Conservation (phyloP, 2,888 invertebrate species). For the Emmelina monodactyla region DNA sequence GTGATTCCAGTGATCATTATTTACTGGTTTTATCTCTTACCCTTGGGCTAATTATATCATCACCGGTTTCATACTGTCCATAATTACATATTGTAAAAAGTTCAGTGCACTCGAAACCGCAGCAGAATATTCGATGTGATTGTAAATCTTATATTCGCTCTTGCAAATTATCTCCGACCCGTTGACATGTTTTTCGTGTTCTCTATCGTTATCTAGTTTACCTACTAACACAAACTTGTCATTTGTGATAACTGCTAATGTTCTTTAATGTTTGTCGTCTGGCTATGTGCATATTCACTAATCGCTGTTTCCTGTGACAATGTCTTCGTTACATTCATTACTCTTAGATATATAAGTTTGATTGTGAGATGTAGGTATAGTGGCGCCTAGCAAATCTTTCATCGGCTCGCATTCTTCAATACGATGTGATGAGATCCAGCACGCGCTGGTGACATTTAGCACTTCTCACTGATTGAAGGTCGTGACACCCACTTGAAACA, state of each 20-base stretch:
- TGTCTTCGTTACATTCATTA: too few relatives aligned
- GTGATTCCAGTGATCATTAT: neutral
- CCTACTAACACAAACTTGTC: constrained; percentile 42
- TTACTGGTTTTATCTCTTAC: too few relatives aligned
- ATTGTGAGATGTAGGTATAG: too few relatives aligned
- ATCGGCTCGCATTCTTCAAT: constrained; percentile 22
- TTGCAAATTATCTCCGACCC: constrained; percentile 24
- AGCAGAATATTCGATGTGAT: too few relatives aligned
- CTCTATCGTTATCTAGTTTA: constrained; percentile 38
- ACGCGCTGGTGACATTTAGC: constrained; percentile 29
- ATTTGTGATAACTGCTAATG: constrained; percentile 24
- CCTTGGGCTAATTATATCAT: too few relatives aligned
- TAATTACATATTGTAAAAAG: too few relatives aligned
- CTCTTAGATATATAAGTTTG: too few relatives aligned
- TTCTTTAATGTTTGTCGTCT: constrained; percentile 31
- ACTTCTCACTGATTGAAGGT: constrained; percentile 44
- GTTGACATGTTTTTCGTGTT: constrained; percentile 31
- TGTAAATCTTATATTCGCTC: too few relatives aligned
- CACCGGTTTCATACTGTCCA: too few relatives aligned
- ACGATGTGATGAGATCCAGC: constrained; percentile 27
- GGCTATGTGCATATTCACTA: too few relatives aligned
- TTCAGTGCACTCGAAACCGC: too few relatives aligned
- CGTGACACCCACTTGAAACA: constrained; percentile 38
- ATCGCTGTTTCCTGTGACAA: too few relatives aligned
- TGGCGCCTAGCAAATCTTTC: constrained; percentile 33